Percentiles rank a stretch among this genome's conserved stretches.
These are phyloP conservation scores for Sebastes vulpes DNA, from an alignment of 2,797 vertebrate genomes.

Conservation along the genomic window DNA sequence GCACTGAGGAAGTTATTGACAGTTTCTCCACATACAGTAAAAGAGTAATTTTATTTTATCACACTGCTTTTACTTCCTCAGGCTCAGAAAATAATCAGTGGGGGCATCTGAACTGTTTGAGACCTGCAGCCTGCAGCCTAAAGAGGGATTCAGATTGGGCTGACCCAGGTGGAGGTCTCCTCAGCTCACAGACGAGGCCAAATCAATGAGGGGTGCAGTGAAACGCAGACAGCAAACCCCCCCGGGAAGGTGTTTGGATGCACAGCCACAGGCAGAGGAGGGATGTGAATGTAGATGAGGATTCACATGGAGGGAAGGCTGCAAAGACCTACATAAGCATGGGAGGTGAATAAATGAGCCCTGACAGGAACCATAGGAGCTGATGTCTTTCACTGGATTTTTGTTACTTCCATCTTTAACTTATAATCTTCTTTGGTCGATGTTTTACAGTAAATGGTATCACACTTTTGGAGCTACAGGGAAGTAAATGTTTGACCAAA, in stretches of 20 bases:
- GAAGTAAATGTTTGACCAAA: not conserved
- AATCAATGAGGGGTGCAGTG: conserved; percentile 72
- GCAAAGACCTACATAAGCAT: conserved; percentile 52
- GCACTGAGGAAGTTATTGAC: conserved; percentile 26
- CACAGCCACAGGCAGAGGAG: conserved; percentile 55
- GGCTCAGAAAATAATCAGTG: conserved; percentile 54
- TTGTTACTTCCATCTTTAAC: conserved; percentile 6
- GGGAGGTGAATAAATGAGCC: conserved; percentile 68
- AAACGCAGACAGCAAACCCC: conserved; percentile 64
- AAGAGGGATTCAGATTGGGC: conserved; percentile 60
- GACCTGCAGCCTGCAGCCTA: conserved; percentile 47
- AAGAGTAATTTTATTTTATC: conserved; percentile 40
- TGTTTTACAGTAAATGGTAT: not conserved
- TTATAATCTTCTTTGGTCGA: not conserved
- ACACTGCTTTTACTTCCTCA: conserved; percentile 44
- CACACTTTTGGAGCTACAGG: not conserved
- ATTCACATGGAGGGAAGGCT: conserved; percentile 43
- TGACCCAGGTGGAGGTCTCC: conserved; percentile 63
- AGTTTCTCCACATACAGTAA: conserved; percentile 19
- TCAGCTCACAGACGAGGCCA: conserved; percentile 56
- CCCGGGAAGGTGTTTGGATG: conserved; percentile 67
- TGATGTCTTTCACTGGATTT: conserved; percentile 29
- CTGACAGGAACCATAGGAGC: conserved; percentile 57
- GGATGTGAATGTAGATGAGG: conserved; percentile 70
- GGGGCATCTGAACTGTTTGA: conserved; percentile 55